phyloP scores from a whole-genome alignment of 2,797 vertebrate genomes.

The Uromys caudimaculatus region DNA sequence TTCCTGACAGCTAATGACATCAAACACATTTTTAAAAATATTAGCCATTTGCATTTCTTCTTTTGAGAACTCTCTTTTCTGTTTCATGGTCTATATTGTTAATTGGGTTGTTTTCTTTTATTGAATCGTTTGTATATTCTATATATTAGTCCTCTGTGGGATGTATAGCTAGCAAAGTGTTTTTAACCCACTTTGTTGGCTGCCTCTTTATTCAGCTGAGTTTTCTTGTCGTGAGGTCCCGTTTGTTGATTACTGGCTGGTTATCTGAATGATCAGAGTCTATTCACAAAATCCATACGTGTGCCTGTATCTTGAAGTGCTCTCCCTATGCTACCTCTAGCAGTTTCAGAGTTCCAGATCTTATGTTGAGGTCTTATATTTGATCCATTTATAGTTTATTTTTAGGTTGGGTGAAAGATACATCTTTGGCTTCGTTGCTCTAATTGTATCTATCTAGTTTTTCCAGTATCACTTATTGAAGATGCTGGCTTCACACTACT shows the following conservation, averaged over 20 bases:
- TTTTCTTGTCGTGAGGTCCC: neutral
- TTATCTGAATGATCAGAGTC: neutral
- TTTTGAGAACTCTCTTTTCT: neutral
- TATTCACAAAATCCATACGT: neutral
- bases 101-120: neutral
- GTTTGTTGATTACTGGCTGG: neutral
- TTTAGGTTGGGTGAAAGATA: neutral
- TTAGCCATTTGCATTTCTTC: neutral
- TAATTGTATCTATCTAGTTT: neutral
- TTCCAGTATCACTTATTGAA: neutral
- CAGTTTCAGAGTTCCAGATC: neutral
- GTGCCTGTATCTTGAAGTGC: neutral
- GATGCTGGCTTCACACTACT: neutral
- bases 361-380: neutral
- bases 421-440: neutral
- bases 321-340: neutral
- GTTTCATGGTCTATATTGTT: neutral
- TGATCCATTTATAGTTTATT: neutral
- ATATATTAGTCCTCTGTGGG: neutral
- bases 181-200: neutral
- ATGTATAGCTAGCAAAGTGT: neutral
- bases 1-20: neutral
- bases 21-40: neutral
- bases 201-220: neutral
- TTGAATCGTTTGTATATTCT: neutral